Evolutionary conservation across 2,888 invertebrate genomes (phyloP), one percentile per base, ranked within the genome.

Genomic region (Agrilus mali): DNA sequence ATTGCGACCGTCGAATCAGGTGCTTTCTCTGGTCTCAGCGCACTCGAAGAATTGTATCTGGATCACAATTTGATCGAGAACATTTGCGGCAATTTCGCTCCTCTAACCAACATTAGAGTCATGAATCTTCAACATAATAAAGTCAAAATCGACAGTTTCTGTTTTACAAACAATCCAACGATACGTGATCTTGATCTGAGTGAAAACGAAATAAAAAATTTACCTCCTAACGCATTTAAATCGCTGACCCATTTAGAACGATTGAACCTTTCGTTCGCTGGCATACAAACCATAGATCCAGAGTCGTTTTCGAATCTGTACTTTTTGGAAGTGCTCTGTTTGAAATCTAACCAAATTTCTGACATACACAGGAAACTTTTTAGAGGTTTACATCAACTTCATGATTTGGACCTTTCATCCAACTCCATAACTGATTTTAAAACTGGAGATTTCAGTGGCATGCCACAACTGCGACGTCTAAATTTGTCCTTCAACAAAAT

Each of bases 401-500:
- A 54, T 7, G 46, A 51, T 10, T 42, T 67, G 15, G 51, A 60
- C 40, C 41, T 67, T 14, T 54, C 58, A 4, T 44, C 52, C 39
- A 67, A 67, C 50, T 47, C 48, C 13, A 43, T 67, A 13, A 41
- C 38, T 2, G 33, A 47, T 12, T 56, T 65, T 38, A 53, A 59
- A 44, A 64, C 64, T 1, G 59, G 61, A 5, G 43, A 54, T 3
- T 65, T 58, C 47, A 47, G 54, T 17, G 61, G 62, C 7, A 46
- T 66, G 31, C 64, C 66, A 2, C 60, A 63, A 43, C 45, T 66
- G 33, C 53, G 58, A 36, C 41, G 47, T 14, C 47, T 66, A 6
- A 65, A 66, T 45, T 49, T 60, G 14, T 63, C 65, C 0, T 51
- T 57, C 40, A 65, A 65, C 42, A 27, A 33, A 7, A 60, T 66